Evolutionary conservation across 2,888 invertebrate species (phyloP), one percentile per base, ranked within the genome.

Genomic region (Adelognathus sp.): DNA sequence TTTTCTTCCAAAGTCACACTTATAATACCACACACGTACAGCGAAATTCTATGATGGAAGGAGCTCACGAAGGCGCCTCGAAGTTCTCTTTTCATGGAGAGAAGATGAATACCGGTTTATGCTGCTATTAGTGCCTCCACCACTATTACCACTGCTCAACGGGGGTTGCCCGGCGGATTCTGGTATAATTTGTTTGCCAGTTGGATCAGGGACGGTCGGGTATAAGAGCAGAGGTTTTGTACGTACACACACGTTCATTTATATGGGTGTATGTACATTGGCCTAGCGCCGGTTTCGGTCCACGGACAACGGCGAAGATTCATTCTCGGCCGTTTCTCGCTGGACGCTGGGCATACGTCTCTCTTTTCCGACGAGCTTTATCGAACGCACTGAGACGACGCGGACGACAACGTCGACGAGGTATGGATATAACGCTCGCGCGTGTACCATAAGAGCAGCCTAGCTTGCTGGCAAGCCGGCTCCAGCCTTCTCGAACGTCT

Each of bases 121-220:
- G 33, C 31, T 44, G 33, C 72, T 44, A 56, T 64, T 63, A 72
- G 46, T 50, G 50, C n/a, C 14, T 29, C 27, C n/a, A 21, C 31
- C 46, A 33, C 60, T 39, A 61, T 50, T 60, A 61, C 60, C 31
- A 66, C 21, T 27, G 33, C 24, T 54, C 54, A 14, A 27, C 29
- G n/a, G 39, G 56, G 50, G 11, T 46, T 54, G 46, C 66, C 54
- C 41, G 24, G 41, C 41, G 60, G 66, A 61, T 52, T 50, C 72
- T 77, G 33, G 74, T 74, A 74, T 77, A 80, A 77, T 77, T 80
- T 77, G 77, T 80, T 80, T 73, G 74, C 56, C 33, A 50, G 73
- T 67, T 33, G 74, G 77, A 80, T 80, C 77, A 77, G 74, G 80
- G 80, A 33, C 70, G 33, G 41, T 14, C 36, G 18, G 18, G 46